Evolutionary conservation across 2,888 invertebrate species (phyloP).

Genomic region (Amaurobius ferox): DNA sequence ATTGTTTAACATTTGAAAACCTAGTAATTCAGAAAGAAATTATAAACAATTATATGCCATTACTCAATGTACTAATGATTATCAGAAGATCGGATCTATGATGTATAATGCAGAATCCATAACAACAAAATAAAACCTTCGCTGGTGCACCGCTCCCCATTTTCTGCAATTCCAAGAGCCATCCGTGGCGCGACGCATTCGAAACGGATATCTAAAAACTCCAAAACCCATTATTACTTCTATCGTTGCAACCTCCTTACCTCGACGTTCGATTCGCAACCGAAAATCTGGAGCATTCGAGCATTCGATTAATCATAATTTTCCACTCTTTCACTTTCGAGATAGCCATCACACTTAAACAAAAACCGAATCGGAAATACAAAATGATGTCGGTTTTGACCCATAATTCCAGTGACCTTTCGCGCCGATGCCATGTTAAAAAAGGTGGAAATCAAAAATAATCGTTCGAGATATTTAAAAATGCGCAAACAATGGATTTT

Average conservation of each 20-base stretch:
- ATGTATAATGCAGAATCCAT: too few species aligned
- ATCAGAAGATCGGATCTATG: too few species aligned
- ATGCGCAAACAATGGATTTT: not conserved
- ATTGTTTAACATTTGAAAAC: too few species aligned
- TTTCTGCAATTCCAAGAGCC: too few species aligned
- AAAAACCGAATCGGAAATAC: not conserved
- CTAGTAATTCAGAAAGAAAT: too few species aligned
- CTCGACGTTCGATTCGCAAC: not conserved
- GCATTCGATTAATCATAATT: constrained; percentile 4
- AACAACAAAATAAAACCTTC: not conserved
- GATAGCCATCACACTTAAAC: not conserved
- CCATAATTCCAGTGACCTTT: constrained; percentile 14
- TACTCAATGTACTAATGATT: too few species aligned
- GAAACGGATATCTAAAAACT: too few species aligned
- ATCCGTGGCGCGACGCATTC: too few species aligned
- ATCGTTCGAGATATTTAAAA: not conserved
- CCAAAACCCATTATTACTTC: not conserved
- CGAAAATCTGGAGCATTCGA: constrained; percentile 5
- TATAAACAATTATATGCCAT: too few species aligned
- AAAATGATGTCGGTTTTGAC: constrained; percentile 16
- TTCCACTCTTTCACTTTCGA: constrained; percentile 1
- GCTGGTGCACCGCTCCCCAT: too few species aligned
- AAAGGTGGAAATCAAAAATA: not conserved
- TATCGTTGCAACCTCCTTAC: not conserved
- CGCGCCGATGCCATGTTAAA: not conserved